Base-by-base conservation (phyloP, 2,888 invertebrate genomes). In the Patella caerulea region DNA sequence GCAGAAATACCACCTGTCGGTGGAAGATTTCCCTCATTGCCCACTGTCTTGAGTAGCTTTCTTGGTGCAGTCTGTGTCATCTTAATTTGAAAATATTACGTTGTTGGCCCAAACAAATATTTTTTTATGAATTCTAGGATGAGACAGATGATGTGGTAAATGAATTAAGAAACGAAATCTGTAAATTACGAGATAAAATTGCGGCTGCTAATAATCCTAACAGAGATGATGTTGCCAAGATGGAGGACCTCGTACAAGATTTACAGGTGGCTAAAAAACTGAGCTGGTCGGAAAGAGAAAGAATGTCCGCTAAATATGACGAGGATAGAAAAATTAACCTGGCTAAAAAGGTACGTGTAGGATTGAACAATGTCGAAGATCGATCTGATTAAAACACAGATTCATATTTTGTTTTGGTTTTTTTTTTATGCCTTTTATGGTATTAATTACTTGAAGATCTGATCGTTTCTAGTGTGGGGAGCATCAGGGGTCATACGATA, bases 281-380 rank as follows among this genome's bases (percentile, higher is more conserved):
- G 78, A 90, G 89, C 0, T 90, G 90, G 90, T 86, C 86, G n/a
- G 90, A 90, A 84, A 88, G 87, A 78, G 87, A 88, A 80, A 83
- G 81, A 70, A 73, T 86, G 76, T 89, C 90, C 5, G 73, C 81
- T 1, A 85, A 83, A 78, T 86, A 81, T 82, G 87, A 88, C 74
- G 87, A 89, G 73, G 90, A 90, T 72, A 82, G 90, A 73, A 89
- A 90, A 77, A 83, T 85, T 15, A 89, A 88, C 73, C 82, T 90
- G 17, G 89, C 90, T 14, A 90, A 90, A 77, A 89, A 87, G 86
- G 89, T 86, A 76, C 12, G 53, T 5, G 7, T 17, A 9, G 45
- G 7, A 45, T 45, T 45, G 45, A 45, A 9, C 45, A 45, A 45
- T 45, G 9, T 45, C 9, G 45, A 45, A 45, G 45, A 45, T 45